Evolutionary conservation across 2,113 vertebrate genomes (phyloP).

Genomic region (Python bivittatus): DNA sequence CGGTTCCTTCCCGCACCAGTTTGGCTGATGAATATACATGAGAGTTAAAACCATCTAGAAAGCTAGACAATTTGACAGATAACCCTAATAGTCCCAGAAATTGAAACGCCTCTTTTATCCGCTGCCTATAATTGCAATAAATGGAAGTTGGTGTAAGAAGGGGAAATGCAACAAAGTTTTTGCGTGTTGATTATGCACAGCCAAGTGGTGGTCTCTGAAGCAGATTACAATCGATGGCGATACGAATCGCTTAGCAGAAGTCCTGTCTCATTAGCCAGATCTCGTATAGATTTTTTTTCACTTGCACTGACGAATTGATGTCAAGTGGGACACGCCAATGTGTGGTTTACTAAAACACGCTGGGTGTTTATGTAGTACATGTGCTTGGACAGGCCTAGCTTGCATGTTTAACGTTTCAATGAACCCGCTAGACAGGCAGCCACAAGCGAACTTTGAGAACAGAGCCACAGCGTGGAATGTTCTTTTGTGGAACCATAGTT

Average conservation of each 20-base stretch:
- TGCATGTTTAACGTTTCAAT: background rate
- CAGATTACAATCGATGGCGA: too few relatives aligned
- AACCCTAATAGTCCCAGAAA: background rate
- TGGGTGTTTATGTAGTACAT: background rate
- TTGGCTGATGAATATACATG: background rate
- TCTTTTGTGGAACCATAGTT: background rate
- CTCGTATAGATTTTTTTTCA: background rate
- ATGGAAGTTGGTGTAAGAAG: fast-evolving
- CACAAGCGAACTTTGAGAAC: too few relatives aligned
- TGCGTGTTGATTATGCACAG: background rate
- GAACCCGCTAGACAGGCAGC: too few relatives aligned
- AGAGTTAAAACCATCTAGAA: slow-evolving; percentile 7
- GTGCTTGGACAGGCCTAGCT: background rate
- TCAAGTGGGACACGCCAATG: background rate
- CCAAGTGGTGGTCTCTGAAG: background rate
- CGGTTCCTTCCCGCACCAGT: background rate
- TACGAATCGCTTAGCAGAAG: background rate
- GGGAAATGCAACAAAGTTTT: background rate
- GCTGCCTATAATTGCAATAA: background rate
- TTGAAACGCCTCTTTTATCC: background rate
- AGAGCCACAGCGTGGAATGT: background rate
- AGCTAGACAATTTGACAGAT: slow-evolving; percentile 20
- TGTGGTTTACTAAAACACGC: too few relatives aligned
- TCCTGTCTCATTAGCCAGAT: background rate
- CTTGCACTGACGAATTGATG: background rate